Evolutionary conservation across 2,113 vertebrate genomes (phyloP).

Genomic region (Scytalopus superciliaris): DNA sequence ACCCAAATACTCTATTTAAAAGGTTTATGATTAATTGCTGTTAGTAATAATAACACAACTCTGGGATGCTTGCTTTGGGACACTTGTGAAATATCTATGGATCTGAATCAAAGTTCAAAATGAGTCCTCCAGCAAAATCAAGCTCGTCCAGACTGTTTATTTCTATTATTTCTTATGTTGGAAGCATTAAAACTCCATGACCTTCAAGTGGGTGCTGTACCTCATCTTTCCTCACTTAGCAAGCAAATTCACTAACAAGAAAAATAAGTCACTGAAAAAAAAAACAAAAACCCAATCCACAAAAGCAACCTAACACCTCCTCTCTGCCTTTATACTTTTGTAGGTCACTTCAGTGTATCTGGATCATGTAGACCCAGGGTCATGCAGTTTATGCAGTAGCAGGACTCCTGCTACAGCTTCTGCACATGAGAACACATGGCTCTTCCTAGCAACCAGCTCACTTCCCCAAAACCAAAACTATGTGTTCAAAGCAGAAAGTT

Average conservation of each 20-base stretch:
- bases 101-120: background rate
- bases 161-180: background rate
- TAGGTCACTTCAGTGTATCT: background rate
- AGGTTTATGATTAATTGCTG: background rate
- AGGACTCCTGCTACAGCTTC: background rate
- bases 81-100: background rate
- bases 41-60: background rate
- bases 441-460: background rate
- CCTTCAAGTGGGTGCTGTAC: background rate
- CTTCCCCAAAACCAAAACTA: background rate
- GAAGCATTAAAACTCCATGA: background rate
- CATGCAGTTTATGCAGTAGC: background rate
- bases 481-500: background rate
- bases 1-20: background rate
- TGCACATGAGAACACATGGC: background rate
- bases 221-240: background rate
- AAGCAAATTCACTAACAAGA: background rate
- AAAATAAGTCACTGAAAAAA: background rate
- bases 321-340: background rate
- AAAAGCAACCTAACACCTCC: fast-evolving
- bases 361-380: fast-evolving
- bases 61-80: background rate
- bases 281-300: background rate
- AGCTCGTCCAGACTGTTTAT: background rate
- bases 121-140: background rate